These are phyloP conservation scores for Gorilla gorilla DNA, from an alignment of 2,113 vertebrate genomes.

Conservation along the genomic window DNA sequence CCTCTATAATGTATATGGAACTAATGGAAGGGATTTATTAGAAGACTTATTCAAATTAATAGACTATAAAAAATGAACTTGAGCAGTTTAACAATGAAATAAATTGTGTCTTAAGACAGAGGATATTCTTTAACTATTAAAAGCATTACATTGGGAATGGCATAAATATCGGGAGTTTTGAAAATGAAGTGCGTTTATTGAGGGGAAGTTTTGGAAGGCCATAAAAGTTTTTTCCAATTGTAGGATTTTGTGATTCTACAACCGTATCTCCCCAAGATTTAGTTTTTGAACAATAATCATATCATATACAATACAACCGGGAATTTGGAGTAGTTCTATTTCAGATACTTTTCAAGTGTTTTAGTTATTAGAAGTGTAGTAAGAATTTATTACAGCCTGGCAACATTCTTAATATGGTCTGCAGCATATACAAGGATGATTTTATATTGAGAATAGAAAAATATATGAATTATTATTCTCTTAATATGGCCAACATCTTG, in stretches of 20 bases:
- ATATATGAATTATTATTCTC: neutral
- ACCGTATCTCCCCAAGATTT: neutral
- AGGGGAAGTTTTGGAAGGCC: neutral
- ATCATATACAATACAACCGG: neutral
- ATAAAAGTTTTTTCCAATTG: neutral
- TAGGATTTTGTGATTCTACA: neutral
- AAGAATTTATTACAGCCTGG: neutral
- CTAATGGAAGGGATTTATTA: neutral
- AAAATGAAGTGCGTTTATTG: neutral
- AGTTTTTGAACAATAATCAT: neutral
- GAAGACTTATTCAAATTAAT: neutral
- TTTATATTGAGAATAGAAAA: neutral
- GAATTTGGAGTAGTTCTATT: neutral
- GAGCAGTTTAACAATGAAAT: neutral
- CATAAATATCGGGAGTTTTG: neutral
- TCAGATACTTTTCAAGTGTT: neutral
- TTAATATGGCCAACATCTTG: neutral
- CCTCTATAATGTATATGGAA: neutral
- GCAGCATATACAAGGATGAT: neutral
- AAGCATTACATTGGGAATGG: neutral
- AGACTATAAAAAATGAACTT: neutral
- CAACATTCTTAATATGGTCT: neutral
- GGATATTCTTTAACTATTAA: neutral
- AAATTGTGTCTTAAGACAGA: neutral
- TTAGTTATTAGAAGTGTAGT: neutral